Evolutionary conservation across 2,888 invertebrate species (phyloP).

Genomic region (Gonocerus acuteangulatus): DNA sequence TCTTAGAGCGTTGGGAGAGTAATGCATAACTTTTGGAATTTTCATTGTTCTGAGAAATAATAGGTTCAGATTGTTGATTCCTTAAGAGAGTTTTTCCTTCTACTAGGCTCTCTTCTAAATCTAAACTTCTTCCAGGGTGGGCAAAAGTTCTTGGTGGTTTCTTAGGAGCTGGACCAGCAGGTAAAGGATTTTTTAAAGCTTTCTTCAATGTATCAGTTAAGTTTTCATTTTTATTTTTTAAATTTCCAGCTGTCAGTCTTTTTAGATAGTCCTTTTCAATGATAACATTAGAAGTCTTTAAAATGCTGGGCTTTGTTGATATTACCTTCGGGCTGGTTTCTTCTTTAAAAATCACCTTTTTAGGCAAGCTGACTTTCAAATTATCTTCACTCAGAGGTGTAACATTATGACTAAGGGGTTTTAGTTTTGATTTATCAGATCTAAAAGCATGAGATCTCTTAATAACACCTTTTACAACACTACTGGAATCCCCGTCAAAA

Average conservation of each 20-base stretch:
- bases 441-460: constrained; percentile 28
- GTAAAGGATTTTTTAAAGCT: constrained; percentile 59
- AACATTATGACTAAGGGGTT: not conserved
- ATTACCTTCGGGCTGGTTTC: not conserved
- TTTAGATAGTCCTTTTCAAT: too few relatives aligned
- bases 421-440: constrained; percentile 20
- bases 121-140: constrained; percentile 23
- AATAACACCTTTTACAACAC: constrained; percentile 12
- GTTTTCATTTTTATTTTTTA: not conserved
- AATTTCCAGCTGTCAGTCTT: not conserved
- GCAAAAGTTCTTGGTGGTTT: constrained; percentile 63
- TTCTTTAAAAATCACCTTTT: not conserved
- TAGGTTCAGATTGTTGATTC: not conserved
- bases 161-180: constrained; percentile 62
- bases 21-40: not conserved
- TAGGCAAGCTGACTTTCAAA: not conserved
- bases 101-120: not conserved
- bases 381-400: not conserved
- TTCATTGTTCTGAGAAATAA: constrained; percentile 5
- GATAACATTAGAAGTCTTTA: not conserved
- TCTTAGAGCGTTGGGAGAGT: constrained; percentile 38
- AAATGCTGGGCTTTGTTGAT: not conserved
- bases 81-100: not conserved
- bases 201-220: constrained; percentile 55
- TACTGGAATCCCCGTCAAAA: not conserved